Percentiles rank a stretch among this genome's conserved stretches.
These are phyloP conservation scores for Rhingia rostrata DNA, from an alignment of 2,888 invertebrate genomes.

Conservation along the genomic window DNA sequence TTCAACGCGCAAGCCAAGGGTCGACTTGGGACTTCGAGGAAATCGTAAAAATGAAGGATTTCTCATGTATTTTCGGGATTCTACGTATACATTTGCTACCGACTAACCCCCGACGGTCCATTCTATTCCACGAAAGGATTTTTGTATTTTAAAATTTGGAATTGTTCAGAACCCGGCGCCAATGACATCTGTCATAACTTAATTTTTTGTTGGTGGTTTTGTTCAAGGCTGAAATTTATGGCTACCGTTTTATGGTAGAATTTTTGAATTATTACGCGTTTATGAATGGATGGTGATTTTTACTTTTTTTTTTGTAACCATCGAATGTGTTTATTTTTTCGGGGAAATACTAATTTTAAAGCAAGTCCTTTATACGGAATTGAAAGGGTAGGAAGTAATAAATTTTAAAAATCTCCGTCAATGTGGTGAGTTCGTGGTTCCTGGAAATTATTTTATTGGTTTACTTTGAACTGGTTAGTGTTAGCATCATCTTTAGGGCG, in stretches of 20 bases:
- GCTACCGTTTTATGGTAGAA: background rate
- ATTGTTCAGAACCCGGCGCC: constrained; percentile 3
- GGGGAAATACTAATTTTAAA: background rate
- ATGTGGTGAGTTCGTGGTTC: too few relatives aligned
- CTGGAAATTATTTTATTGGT: too few relatives aligned
- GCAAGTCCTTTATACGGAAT: background rate
- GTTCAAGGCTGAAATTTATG: constrained; percentile 5
- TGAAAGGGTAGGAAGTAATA: background rate
- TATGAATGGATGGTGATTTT: constrained; percentile 1
- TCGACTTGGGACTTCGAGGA: constrained; percentile 40
- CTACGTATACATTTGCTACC: constrained; percentile 33
- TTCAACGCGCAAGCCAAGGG: constrained; percentile 20
- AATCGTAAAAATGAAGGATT: constrained; percentile 42
- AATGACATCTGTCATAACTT: constrained; percentile 36
- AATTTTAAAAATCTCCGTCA: background rate
- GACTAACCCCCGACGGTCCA: background rate
- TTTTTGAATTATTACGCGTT: constrained; percentile 2
- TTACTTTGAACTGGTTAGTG: too few relatives aligned
- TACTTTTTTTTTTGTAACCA: background rate
- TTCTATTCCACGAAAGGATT: constrained; percentile 42
- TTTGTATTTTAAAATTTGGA: constrained; percentile 4
- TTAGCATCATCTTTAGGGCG: too few relatives aligned
- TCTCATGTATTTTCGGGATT: background rate
- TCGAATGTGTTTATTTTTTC: background rate
- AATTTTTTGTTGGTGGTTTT: background rate